These are phyloP conservation scores for Bungarus multicinctus DNA, from an alignment of 2,113 vertebrate genomes.

Conservation along the genomic window DNA sequence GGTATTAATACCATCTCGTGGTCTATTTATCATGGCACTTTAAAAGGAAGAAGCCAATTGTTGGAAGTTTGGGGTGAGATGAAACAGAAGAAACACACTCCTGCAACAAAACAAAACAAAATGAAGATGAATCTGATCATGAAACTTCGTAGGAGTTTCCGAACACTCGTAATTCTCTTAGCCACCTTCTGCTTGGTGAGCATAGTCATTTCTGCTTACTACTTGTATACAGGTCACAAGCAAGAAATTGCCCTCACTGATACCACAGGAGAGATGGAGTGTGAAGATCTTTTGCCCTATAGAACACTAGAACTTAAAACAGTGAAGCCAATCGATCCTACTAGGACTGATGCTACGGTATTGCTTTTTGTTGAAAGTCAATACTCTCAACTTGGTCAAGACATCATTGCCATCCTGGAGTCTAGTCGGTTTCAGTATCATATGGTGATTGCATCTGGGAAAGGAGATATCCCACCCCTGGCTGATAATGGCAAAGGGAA, in stretches of 20 bases:
- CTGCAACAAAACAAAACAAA: slow-evolving; percentile 49
- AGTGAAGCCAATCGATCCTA: slow-evolving; percentile 80
- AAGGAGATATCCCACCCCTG: slow-evolving; percentile 92
- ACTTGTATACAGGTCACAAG: slow-evolving; percentile 87
- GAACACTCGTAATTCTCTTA: slow-evolving; percentile 84
- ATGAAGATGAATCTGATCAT: slow-evolving; percentile 85
- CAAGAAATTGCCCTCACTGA: slow-evolving; percentile 84
- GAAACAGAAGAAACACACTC: slow-evolving; percentile 21
- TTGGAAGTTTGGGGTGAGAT: not conserved
- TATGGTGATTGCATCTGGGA: slow-evolving; percentile 91
- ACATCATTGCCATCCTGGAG: slow-evolving; percentile 91
- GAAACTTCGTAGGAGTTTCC: slow-evolving; percentile 88
- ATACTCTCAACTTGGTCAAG: slow-evolving; percentile 96
- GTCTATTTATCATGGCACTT: slow-evolving; percentile 48
- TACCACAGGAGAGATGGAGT: slow-evolving; percentile 76
- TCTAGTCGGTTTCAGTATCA: slow-evolving; percentile 91
- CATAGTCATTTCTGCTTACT: slow-evolving; percentile 90
- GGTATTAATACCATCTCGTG: slow-evolving; percentile 46
- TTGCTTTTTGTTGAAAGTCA: slow-evolving; percentile 96
- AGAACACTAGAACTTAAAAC: slow-evolving; percentile 78
- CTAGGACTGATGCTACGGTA: slow-evolving; percentile 82
- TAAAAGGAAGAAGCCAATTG: slow-evolving; percentile 52
- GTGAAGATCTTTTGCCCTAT: slow-evolving; percentile 80
- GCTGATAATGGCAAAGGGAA: slow-evolving; percentile 88
- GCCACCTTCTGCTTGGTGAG: slow-evolving; percentile 89